phyloP scores from a whole-genome alignment of 2,113 vertebrate species.

The Gasterosteus nipponicus region DNA sequence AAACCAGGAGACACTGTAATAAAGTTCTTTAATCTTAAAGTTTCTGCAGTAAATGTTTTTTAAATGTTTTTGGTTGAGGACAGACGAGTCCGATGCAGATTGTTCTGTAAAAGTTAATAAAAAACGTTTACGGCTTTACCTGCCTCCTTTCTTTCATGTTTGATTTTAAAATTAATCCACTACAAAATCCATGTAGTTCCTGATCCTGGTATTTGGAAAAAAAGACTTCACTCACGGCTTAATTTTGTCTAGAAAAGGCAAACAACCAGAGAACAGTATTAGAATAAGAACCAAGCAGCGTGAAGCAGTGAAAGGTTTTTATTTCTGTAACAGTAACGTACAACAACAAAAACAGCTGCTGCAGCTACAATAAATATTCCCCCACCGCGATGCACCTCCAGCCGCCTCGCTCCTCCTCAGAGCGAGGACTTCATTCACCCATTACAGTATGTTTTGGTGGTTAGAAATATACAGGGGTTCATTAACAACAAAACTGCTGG shows the following conservation, averaged over 20 bases:
- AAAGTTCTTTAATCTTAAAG: not conserved
- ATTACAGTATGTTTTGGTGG: not conserved
- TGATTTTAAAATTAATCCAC: not conserved
- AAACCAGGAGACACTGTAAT: not conserved
- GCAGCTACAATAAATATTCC: constrained; percentile 61
- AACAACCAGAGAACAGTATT: not conserved
- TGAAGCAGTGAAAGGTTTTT: constrained; percentile 38
- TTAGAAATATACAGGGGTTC: not conserved
- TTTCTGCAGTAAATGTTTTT: constrained; percentile 2
- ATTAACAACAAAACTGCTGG: constrained; percentile 5
- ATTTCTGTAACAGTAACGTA: constrained; percentile 69
- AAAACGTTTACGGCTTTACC: constrained; percentile 4
- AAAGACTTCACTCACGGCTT: not conserved
- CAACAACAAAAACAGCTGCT: constrained; percentile 49
- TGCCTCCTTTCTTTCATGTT: not conserved
- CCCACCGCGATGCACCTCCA: not conserved
- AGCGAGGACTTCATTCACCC: not conserved
- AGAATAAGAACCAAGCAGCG: not conserved
- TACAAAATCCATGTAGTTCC: too few relatives aligned
- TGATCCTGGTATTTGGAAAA: too few relatives aligned
- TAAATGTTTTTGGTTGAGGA: constrained; percentile 7
- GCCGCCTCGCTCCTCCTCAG: not conserved
- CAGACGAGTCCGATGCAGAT: not conserved
- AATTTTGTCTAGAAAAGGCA: not conserved
- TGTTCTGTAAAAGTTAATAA: constrained; percentile 29